phyloP scores from a whole-genome alignment of 2,113 vertebrate genomes.

The Mungos mungo region DNA sequence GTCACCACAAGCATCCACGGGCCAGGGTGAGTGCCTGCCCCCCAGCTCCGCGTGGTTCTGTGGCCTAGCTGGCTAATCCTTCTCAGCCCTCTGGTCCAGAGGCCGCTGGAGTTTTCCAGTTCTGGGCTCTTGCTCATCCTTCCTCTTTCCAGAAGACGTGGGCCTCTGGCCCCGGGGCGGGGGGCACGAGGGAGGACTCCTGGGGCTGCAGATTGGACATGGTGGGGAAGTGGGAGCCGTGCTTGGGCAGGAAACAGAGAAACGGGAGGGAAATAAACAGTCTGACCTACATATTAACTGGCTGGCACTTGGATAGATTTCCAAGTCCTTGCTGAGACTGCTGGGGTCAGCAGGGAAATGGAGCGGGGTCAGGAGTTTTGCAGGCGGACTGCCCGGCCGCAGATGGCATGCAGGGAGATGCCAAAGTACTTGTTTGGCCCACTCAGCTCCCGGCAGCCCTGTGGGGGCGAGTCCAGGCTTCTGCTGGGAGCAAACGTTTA shows the following conservation, averaged over 20 bases:
- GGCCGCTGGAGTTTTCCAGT: not conserved
- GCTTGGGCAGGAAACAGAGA: not conserved
- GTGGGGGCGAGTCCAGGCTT: not conserved
- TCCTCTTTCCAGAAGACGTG: not conserved
- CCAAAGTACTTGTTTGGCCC: fast-evolving
- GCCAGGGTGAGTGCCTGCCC: not conserved
- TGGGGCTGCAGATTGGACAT: not conserved
- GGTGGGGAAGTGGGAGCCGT: fast-evolving
- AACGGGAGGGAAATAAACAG: too few relatives aligned
- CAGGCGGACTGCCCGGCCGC: fast-evolving
- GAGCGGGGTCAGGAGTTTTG: not conserved
- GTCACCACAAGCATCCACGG: not conserved
- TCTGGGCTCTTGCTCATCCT: not conserved
- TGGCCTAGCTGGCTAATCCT: fast-evolving
- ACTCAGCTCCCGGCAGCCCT: not conserved
- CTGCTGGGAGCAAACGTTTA: not conserved
- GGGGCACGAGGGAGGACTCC: not conserved
- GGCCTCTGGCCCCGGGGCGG: not conserved
- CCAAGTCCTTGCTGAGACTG: not conserved
- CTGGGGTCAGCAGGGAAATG: not conserved
- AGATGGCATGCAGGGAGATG: too few relatives aligned
- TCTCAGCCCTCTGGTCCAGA: too few relatives aligned
- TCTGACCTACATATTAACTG: not conserved
- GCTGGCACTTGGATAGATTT: not conserved
- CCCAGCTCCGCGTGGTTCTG: not conserved